A percentile compares a stretch with the other conserved stretches of the same genome.
Evolutionary conservation across 2,797 vertebrate species (phyloP).

Genomic region (Artibeus lituratus): DNA sequence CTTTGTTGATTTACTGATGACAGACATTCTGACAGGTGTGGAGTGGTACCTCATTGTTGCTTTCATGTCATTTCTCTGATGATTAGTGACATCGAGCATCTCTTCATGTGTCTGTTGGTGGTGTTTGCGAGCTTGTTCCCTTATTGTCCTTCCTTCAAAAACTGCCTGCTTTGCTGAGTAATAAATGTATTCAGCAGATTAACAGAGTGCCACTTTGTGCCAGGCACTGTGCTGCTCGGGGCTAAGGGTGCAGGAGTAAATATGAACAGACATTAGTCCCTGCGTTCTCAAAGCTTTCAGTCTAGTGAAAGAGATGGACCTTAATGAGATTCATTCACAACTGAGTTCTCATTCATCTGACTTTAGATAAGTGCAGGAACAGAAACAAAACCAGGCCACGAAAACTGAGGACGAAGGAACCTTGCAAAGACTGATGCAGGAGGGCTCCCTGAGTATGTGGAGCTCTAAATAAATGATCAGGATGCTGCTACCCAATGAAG

Average conservation of each 20-base stretch:
- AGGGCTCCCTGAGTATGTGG: not conserved
- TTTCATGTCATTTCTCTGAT: not conserved
- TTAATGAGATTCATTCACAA: not conserved
- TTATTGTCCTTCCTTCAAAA: not conserved
- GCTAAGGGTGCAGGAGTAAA: not conserved
- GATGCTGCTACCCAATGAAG: not conserved
- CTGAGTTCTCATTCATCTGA: not conserved
- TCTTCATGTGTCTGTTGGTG: not conserved
- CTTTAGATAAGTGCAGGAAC: not conserved
- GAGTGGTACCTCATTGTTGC: not conserved
- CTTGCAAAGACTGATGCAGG: not conserved
- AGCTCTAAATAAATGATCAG: not conserved
- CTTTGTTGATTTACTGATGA: not conserved
- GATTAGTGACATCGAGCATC: not conserved
- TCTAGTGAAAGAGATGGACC: not conserved
- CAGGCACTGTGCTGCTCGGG: not conserved
- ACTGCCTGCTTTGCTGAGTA: not conserved
- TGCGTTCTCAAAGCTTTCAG: not conserved
- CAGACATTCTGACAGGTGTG: not conserved
- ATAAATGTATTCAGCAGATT: not conserved
- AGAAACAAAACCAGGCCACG: not conserved
- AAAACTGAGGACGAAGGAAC: not conserved
- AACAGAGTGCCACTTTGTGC: not conserved
- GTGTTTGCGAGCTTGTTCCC: not conserved
- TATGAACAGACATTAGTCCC: not conserved